Base-by-base conservation (phyloP, 2,113 vertebrate species). In the Hemicordylus capensis region DNA sequence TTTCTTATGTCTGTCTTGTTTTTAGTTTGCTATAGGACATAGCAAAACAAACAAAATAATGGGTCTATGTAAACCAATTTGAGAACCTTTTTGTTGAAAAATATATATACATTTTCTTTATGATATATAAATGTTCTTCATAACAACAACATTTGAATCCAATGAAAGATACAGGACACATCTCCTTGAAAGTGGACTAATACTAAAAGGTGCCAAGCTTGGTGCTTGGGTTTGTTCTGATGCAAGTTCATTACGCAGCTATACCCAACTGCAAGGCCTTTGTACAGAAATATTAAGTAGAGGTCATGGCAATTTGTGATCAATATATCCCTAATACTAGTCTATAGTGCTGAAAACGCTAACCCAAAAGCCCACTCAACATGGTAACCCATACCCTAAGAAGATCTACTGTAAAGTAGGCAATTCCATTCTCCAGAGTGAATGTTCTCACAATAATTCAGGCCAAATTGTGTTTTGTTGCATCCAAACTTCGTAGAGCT, bases 381-480 rank as follows among this genome's bases (percentile, higher is more conserved):
- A n/a, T n/a, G n/a, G n/a, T n/a, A n/a, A n/a, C n/a, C n/a, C n/a
- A n/a, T n/a, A 76, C 87, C 92, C 80, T 81, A 91, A 87, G 88
- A 91, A 87, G 78, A 87, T 92, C 87, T 81, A 86, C 66, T 74
- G n/a, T n/a, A n/a, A n/a, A n/a, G 79, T 80, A 92, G 84, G 83
- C 90, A 93, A 91, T 92, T 94, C 92, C 92, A 88, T 87, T 93
- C 88, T 86, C 64, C 89, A 92, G 93, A 89, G 90, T 88, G 87
- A 92, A 93, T 91, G 92, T 92, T 75, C 72, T 86, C 28, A 79
- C 0, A 20, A 90, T 34, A 91, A 91, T 89, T 89, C 91, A 1
- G 9, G 59, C 82, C 76, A 87, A 48, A 67, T 37, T 34, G 15
- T 37, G 5, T 5, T 67, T 67, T 67, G n/a, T n/a, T n/a, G n/a